A percentile compares a stretch with the other conserved stretches of the same genome.
These are phyloP conservation scores for Leucoraja ocellata DNA, from an alignment of 2,797 vertebrate species.

Conservation along the genomic window DNA sequence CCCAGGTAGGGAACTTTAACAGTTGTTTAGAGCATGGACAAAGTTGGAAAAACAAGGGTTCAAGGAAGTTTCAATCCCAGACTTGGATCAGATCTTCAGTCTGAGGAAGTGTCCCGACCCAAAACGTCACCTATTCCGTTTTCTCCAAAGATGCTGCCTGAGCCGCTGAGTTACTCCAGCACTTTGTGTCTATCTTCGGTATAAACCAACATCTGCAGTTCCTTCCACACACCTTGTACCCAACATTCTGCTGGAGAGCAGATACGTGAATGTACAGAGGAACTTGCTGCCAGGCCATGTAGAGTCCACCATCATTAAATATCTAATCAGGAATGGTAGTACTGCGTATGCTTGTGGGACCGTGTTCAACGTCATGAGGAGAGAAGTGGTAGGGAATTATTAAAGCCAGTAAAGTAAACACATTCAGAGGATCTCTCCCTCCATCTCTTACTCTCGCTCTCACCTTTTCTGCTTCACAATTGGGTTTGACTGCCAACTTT, in stretches of 20 bases:
- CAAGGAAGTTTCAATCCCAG: too few relatives aligned
- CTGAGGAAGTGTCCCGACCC: too few relatives aligned
- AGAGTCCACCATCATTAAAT: background rate
- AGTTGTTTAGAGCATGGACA: too few relatives aligned
- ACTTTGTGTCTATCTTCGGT: too few relatives aligned
- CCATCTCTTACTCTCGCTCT: slow-evolving; percentile 35
- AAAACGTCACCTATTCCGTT: too few relatives aligned
- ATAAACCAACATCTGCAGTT: too few relatives aligned
- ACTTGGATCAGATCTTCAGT: too few relatives aligned
- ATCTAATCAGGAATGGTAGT: background rate
- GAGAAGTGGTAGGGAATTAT: background rate
- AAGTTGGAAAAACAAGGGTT: too few relatives aligned
- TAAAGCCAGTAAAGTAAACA: background rate
- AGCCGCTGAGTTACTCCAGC: too few relatives aligned
- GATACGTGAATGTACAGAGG: background rate
- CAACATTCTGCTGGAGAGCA: background rate
- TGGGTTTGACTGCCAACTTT: slow-evolving; percentile 61
- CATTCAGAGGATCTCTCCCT: background rate
- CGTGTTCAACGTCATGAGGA: background rate
- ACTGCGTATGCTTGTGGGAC: background rate
- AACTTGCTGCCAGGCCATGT: background rate
- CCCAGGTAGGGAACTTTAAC: too few relatives aligned
- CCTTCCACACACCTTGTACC: too few relatives aligned
- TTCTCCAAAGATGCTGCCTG: too few relatives aligned
- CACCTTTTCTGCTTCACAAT: slow-evolving; percentile 62